Evolutionary conservation across 2,113 vertebrate species (phyloP), one percentile per base, ranked within the genome.

Genomic region (Tor tambroides): DNA sequence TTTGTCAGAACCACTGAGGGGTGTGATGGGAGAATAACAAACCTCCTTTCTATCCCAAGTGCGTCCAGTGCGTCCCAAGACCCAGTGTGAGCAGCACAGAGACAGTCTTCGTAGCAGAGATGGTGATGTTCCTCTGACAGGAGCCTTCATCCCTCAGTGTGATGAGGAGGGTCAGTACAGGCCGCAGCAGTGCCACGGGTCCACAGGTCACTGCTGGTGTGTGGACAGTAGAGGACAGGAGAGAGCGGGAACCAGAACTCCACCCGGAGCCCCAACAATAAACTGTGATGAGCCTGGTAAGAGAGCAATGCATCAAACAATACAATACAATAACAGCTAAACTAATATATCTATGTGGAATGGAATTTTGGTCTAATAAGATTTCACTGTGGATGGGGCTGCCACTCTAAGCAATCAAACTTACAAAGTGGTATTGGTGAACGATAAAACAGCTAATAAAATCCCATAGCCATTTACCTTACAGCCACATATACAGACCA

Each of bases 141-240:
- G 32, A 32, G 32, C 32, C 32, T 32, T 32, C 32, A 32, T 32
- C 32, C 32, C 32, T 32, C 32, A 32, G 32, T 32, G 32, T 32
- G 32, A 46, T 46, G 43, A 46, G 43, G 43, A 46, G 43, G 43
- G 43, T 46, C 43, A 46, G 43, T 46, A 46, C 43, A 46, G 43
- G 43, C 10, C 43, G 2, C 43, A 46, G 43, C 43, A 46, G 43
- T 46, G 43, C 11, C 95, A 96, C 0, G 0, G 93, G 54, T 92
- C 93, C 88, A 94, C 93, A 0, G 94, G 95, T 63, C 72, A 95
- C 88, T 96, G 95, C 90, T 96, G 95, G 95, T 96, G 96, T 0
- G 95, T 97, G 87, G 92, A 95, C 0, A 56, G 19, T 0, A 59
- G 89, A 0, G 95, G 96, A 6, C 91, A 91, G 26, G 95, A 96